Percentiles rank a stretch among this genome's conserved stretches.
Conservation (phyloP, 2,888 invertebrate genomes). For the Aphidoletes aphidimyza region DNA sequence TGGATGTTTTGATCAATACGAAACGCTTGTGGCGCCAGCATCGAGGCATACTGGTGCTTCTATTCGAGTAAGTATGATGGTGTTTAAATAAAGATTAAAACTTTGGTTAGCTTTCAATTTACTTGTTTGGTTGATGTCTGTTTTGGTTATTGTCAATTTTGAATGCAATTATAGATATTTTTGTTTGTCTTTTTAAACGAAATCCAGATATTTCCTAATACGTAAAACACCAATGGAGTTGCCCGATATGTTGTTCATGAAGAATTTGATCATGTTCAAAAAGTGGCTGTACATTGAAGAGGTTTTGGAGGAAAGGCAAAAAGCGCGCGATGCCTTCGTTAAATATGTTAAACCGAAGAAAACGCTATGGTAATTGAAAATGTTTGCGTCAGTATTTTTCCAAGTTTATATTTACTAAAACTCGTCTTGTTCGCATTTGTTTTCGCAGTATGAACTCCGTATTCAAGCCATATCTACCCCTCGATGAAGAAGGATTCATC, state of each 20-base stretch:
- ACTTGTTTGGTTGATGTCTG: too few species aligned
- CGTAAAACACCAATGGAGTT: background rate
- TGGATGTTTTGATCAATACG: conserved; percentile 9
- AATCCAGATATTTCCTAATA: background rate
- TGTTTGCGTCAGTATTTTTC: too few species aligned
- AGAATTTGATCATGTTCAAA: conserved; percentile 15
- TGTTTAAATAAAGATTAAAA: too few species aligned
- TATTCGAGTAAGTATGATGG: background rate
- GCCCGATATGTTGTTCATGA: conserved; percentile 18
- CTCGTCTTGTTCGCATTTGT: background rate
- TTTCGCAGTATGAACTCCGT: background rate
- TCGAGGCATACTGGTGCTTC: background rate
- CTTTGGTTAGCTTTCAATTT: too few species aligned
- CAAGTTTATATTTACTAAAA: background rate
- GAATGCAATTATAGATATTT: background rate
- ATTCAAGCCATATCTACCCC: conserved; percentile 37
- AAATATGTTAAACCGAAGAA: conserved; percentile 17
- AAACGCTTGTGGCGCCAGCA: conserved; percentile 21
- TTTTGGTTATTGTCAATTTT: background rate
- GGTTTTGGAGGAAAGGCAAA: background rate
- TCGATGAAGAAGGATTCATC: conserved; percentile 1
- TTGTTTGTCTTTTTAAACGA: background rate
- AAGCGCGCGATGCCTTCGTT: conserved; percentile 20
- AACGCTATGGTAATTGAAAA: background rate
- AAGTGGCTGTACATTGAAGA: conserved; percentile 51